These are phyloP conservation scores for Labeo rohita DNA, from an alignment of 2,113 vertebrate genomes.

Conservation along the genomic window DNA sequence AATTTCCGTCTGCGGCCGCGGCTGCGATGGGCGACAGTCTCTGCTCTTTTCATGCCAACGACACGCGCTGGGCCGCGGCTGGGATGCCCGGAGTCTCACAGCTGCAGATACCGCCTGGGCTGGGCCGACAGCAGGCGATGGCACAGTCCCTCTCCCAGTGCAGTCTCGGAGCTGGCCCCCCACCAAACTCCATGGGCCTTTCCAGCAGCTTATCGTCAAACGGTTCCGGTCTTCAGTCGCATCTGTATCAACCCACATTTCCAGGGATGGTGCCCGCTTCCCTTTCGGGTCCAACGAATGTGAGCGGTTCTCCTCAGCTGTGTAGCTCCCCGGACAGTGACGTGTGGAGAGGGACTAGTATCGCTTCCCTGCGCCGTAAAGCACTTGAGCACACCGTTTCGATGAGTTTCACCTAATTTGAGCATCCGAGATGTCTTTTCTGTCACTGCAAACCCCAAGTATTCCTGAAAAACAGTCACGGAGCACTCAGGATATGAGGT, in stretches of 20 bases:
- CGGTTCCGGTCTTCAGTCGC: conserved; percentile 92
- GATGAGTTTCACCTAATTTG: conserved; percentile 96
- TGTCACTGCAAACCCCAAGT: conserved; percentile 29
- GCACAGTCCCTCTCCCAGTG: conserved; percentile 95
- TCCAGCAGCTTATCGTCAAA: conserved; percentile 94
- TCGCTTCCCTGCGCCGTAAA: conserved; percentile 95
- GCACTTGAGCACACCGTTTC: conserved; percentile 99
- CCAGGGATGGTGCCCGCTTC: conserved; percentile 95
- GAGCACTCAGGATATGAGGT: conserved; percentile 54
- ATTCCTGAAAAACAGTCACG: conserved; percentile 49
- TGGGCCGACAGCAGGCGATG: conserved; percentile 92
- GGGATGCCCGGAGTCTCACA: conserved; percentile 94
- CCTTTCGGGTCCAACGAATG: conserved; percentile 90
- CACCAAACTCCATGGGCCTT: conserved; percentile 93
- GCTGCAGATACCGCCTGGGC: conserved; percentile 89
- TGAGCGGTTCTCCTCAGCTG: conserved; percentile 93
- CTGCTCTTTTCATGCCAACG: conserved; percentile 97
- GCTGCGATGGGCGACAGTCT: conserved; percentile 96
- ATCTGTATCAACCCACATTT: conserved; percentile 95
- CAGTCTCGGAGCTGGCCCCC: conserved; percentile 88
- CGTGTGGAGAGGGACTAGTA: conserved; percentile 99
- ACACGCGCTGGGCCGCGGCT: conserved; percentile 92
- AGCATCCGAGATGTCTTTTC: conserved; percentile 18
- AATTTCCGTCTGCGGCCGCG: conserved; percentile 88
- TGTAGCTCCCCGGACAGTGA: conserved; percentile 97